Percentiles rank a stretch among this genome's conserved stretches.
phyloP scores from a whole-genome alignment of 1,140 invertebrate genomes.

The Megalopta genalis region DNA sequence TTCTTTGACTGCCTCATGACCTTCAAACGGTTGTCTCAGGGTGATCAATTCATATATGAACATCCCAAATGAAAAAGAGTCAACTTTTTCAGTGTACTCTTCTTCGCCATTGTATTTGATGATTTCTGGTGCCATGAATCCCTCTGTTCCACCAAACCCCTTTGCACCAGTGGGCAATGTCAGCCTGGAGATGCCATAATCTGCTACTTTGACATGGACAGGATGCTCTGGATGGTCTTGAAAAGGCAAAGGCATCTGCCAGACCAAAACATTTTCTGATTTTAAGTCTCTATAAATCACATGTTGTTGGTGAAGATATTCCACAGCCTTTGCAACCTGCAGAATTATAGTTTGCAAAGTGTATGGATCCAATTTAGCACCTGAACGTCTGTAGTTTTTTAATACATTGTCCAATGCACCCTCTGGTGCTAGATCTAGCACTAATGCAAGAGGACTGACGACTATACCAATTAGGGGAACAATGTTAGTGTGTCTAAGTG shows the following conservation, averaged over 20 bases:
- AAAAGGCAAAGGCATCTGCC: conserved; percentile 92
- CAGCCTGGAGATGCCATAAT: conserved; percentile 96
- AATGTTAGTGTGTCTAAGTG: conserved; percentile 93
- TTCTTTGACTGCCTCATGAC: conserved; percentile 97
- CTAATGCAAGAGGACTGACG: conserved; percentile 92
- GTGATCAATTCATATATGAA: conserved; percentile 98
- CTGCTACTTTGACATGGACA: conserved; percentile 95
- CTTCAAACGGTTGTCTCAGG: conserved; percentile 95
- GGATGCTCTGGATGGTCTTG: conserved; percentile 83
- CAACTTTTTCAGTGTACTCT: conserved; percentile 99
- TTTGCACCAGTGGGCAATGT: conserved; percentile 95
- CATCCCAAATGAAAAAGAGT: conserved; percentile 99
- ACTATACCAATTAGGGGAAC: conserved; percentile 95
- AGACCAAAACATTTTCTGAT: conserved; percentile 98
- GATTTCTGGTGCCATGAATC: conserved; percentile 99
- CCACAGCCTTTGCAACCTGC: conserved; percentile 95
- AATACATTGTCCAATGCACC: conserved; percentile 93
- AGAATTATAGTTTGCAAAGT: conserved; percentile 92
- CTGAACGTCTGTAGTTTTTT: conserved; percentile 90
- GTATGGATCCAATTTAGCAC: conserved; percentile 88
- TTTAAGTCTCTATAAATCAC: conserved; percentile 99
- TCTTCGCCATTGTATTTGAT: conserved; percentile 99
- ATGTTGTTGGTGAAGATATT: conserved; percentile 96
- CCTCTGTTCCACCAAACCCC: conserved; percentile 98
- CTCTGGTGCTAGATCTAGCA: conserved; percentile 94